Percentiles rank a stretch among this genome's conserved stretches.
phyloP scores from a whole-genome alignment of 1,140 invertebrate genomes.

The Stegodyphus mimosarum region DNA sequence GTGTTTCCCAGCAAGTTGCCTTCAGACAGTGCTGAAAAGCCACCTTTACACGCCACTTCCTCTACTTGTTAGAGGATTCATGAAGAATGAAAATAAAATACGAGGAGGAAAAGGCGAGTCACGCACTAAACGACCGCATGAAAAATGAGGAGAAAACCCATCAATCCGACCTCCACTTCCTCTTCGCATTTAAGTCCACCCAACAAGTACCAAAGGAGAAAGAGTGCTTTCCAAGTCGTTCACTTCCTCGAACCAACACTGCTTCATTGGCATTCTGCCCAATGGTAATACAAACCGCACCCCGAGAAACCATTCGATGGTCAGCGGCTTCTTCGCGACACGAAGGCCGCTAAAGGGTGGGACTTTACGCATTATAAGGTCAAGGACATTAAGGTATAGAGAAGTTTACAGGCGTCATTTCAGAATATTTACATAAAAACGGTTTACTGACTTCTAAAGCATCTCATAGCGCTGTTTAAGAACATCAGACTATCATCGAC shows the following conservation, averaged over 20 bases:
- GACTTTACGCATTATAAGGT: background rate
- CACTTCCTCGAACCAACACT: background rate
- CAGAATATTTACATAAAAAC: too few relatives aligned
- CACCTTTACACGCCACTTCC: background rate
- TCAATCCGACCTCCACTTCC: background rate
- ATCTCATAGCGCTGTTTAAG: too few relatives aligned
- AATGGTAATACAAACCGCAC: background rate
- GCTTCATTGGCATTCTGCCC: background rate
- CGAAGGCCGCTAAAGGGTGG: background rate
- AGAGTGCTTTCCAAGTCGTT: background rate
- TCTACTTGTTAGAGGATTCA: too few relatives aligned
- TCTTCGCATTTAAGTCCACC: background rate
- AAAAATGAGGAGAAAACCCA: background rate
- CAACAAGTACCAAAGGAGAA: background rate
- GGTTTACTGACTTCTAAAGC: too few relatives aligned
- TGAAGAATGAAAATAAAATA: background rate
- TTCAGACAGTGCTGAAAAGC: background rate
- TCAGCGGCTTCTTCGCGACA: background rate
- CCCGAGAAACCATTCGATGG: background rate
- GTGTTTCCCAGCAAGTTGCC: background rate
- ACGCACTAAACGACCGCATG: background rate
- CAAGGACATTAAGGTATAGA: background rate
- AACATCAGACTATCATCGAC: too few relatives aligned
- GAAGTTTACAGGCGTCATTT: background rate
- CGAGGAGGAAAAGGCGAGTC: background rate